phyloP scores from a whole-genome alignment of 1,140 invertebrate species.

The Lasioglossum baleicum region DNA sequence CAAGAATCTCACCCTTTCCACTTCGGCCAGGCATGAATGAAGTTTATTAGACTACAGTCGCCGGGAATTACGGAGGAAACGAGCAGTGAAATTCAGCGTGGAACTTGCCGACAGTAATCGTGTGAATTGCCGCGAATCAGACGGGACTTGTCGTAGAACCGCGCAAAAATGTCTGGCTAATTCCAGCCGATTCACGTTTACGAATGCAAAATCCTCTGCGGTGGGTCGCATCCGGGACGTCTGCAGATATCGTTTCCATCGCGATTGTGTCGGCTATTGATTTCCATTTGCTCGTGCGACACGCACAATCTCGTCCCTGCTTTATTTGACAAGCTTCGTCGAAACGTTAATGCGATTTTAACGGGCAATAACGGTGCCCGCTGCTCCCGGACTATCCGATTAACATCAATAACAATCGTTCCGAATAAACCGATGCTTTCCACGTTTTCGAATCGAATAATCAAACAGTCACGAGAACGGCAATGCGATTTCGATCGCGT shows the following conservation, averaged over 20 bases:
- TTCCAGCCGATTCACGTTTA: conserved; percentile 36
- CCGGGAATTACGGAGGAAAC: neutral
- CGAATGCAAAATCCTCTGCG: conserved; percentile 12
- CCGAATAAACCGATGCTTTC: too few relatives aligned
- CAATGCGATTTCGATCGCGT: too few relatives aligned
- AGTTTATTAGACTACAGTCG: neutral
- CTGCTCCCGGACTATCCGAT: too few relatives aligned
- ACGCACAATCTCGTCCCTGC: neutral
- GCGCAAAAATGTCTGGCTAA: conserved; percentile 4
- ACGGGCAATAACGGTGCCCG: neutral
- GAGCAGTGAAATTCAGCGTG: neutral
- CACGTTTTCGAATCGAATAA: too few relatives aligned
- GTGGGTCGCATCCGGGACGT: neutral
- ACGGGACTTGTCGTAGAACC: neutral
- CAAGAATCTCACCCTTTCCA: too few relatives aligned
- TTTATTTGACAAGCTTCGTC: too few relatives aligned
- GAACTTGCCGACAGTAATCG: neutral
- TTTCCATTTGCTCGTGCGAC: conserved; percentile 12
- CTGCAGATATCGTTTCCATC: neutral
- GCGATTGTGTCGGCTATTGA: conserved; percentile 34
- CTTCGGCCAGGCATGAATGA: neutral
- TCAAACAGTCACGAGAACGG: too few relatives aligned
- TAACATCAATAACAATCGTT: too few relatives aligned
- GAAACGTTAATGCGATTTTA: neutral
- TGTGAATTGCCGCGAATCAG: conserved; percentile 16